Percentiles rank a stretch among this genome's conserved stretches.
These are phyloP conservation scores for Channa maculata DNA, from an alignment of 2,113 vertebrate species.

Conservation along the genomic window DNA sequence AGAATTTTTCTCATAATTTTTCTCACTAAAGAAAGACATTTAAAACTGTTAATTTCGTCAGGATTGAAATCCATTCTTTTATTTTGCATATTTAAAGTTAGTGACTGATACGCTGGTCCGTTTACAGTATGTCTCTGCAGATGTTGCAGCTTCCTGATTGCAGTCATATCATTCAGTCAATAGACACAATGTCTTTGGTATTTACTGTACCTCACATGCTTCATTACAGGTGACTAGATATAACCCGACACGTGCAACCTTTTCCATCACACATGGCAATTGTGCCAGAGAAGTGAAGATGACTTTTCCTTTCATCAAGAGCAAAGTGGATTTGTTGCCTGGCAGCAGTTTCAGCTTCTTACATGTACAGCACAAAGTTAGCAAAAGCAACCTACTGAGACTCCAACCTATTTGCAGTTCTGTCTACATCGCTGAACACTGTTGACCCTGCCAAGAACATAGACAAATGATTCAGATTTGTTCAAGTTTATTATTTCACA, in stretches of 20 bases:
- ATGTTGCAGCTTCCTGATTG: background rate
- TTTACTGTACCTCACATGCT: constrained; percentile 24
- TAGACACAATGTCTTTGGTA: constrained; percentile 1
- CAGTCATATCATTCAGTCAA: constrained; percentile 10
- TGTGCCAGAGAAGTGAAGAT: constrained; percentile 29
- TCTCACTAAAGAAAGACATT: too few relatives aligned
- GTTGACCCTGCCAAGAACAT: constrained; percentile 25
- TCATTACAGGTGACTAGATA: constrained; percentile 30
- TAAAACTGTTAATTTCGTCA: too few relatives aligned
- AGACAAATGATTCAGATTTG: constrained; percentile 3
- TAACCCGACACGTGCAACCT: constrained; percentile 50
- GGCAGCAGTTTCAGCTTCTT: constrained; percentile 23
- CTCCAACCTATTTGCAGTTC: constrained; percentile 11
- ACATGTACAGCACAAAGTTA: constrained; percentile 18
- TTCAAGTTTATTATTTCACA: constrained; percentile 42
- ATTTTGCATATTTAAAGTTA: too few relatives aligned
- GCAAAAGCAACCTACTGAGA: constrained; percentile 6
- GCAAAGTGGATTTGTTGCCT: constrained; percentile 37
- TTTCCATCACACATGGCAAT: constrained; percentile 47
- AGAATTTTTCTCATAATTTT: too few relatives aligned
- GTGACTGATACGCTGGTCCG: too few relatives aligned
- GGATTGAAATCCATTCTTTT: too few relatives aligned
- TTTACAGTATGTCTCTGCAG: too few relatives aligned
- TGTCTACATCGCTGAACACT: constrained; percentile 9
- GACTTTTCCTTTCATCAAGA: constrained; percentile 25